Percentiles rank a stretch among this genome's conserved stretches.
Conservation (phyloP, 2,113 vertebrate species). For the Lophura nycthemera region DNA sequence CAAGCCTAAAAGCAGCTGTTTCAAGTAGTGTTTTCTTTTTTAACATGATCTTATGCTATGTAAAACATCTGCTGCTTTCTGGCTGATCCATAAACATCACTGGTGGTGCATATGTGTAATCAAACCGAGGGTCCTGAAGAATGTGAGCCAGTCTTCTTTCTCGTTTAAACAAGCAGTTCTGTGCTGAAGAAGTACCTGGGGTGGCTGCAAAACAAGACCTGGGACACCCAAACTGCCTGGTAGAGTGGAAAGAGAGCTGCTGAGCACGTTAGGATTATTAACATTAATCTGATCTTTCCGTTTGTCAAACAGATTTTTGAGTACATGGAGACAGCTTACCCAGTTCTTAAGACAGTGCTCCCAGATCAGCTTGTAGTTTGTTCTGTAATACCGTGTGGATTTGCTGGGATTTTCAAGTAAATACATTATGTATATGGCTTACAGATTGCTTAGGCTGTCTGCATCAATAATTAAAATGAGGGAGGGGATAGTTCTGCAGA, state of each 20-base stretch:
- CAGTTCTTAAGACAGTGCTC: constrained; percentile 65
- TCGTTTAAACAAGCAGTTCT: not conserved
- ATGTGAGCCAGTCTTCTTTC: not conserved
- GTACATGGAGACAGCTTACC: constrained; percentile 59
- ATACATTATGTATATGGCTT: constrained; percentile 76
- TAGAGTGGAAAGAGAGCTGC: not conserved
- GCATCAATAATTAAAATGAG: constrained; percentile 73
- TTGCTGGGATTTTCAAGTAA: constrained; percentile 76
- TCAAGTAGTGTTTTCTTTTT: not conserved
- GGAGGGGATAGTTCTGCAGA: constrained; percentile 4
- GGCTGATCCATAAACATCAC: constrained; percentile 11
- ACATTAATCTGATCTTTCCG: constrained; percentile 69
- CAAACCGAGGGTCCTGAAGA: not conserved
- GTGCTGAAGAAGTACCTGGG: not conserved
- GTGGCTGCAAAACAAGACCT: not conserved
- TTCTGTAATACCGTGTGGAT: constrained; percentile 71
- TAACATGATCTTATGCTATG: not conserved
- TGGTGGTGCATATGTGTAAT: constrained; percentile 32
- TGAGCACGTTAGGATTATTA: constrained; percentile 66
- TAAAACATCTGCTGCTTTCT: constrained; percentile 44
- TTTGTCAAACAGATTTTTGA: constrained; percentile 72
- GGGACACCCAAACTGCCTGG: not conserved
- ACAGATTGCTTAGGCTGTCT: constrained; percentile 70
- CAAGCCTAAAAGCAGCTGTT: constrained; percentile 23
- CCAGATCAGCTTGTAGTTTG: constrained; percentile 63